Base-by-base conservation (phyloP, 2,888 invertebrate species). In the Orchesellides sinensis region DNA sequence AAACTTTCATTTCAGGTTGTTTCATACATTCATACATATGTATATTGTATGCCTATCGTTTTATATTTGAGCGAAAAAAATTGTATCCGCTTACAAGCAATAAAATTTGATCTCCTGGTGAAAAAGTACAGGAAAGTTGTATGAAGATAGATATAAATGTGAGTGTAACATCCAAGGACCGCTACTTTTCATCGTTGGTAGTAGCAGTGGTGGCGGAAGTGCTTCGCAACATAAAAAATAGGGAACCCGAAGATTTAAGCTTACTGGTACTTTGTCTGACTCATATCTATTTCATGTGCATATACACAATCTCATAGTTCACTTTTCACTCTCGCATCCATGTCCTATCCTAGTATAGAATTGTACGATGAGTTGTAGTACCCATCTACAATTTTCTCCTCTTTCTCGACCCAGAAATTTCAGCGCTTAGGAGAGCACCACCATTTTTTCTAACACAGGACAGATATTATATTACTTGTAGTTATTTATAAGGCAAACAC, bases 81-180 rank as follows among this genome's bases (percentile, higher is more conserved):
- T 49, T 35, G 79, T 79, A 78, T 78, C 59, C 79, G 63, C 63
- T 65, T 72, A 65, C 79, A 56, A 45, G 52, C 79, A 80, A 80
- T 80, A 80, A 80, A 80, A 80, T 80, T 80, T 80, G 79, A 80
- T 72, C 79, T 70, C 40, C 61, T 29, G 35, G 25, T 63, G 61
- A 70, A 70, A 68, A 63, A 73, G 27, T 65, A 27, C 32, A 40
- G 54, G 61, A 40, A 14, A 23, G 14, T 29, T 35, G 21, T n/a
- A 40, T 8, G 27, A 52, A 66, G 56, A 75, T 68, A 66, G 59
- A 77, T 59, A 59, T 68, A 68, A 56, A 73, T 40, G 63, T 52
- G 72, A 47, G 47, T 32, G 29, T 74, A 68, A 23, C 47, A 69
- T 49, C 47, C 5, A 68, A 77, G n/a, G 68, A 29, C 12, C 17